phyloP scores from a whole-genome alignment of 2,113 vertebrate genomes.

The Alaudala cheleensis region DNA sequence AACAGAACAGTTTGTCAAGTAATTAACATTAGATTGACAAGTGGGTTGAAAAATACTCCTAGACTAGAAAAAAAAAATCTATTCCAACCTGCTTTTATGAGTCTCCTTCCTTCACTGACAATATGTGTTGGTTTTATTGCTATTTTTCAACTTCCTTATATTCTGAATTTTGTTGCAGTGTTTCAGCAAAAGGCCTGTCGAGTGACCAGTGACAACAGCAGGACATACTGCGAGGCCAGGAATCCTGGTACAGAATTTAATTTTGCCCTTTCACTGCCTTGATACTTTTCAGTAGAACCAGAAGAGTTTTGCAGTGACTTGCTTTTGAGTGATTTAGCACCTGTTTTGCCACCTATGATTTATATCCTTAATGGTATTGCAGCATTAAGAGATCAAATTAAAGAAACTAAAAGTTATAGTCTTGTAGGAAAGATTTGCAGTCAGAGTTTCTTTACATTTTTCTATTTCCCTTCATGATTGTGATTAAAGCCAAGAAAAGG shows the following conservation, averaged over 20 bases:
- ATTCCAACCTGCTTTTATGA: neutral
- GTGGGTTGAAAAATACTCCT: neutral
- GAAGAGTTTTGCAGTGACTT: neutral
- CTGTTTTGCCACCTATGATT: neutral
- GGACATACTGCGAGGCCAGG: conserved; percentile 59
- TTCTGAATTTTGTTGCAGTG: conserved; percentile 69
- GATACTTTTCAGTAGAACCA: neutral
- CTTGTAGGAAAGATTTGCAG: neutral
- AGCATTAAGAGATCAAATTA: neutral
- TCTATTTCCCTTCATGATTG: neutral
- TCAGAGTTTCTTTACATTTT: neutral
- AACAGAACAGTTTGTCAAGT: neutral
- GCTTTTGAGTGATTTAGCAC: conserved; percentile 9
- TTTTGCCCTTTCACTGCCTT: neutral
- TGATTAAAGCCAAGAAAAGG: neutral
- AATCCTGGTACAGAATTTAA: conserved; percentile 75
- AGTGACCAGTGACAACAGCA: conserved; percentile 56
- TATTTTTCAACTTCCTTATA: neutral
- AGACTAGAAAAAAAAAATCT: neutral
- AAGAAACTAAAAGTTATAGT: neutral
- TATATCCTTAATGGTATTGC: neutral
- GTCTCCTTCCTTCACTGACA: neutral
- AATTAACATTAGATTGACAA: neutral
- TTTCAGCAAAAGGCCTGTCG: conserved; percentile 81
- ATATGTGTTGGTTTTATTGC: neutral